phyloP scores from a whole-genome alignment of 2,113 vertebrate species.

The Azemiops feae region DNA sequence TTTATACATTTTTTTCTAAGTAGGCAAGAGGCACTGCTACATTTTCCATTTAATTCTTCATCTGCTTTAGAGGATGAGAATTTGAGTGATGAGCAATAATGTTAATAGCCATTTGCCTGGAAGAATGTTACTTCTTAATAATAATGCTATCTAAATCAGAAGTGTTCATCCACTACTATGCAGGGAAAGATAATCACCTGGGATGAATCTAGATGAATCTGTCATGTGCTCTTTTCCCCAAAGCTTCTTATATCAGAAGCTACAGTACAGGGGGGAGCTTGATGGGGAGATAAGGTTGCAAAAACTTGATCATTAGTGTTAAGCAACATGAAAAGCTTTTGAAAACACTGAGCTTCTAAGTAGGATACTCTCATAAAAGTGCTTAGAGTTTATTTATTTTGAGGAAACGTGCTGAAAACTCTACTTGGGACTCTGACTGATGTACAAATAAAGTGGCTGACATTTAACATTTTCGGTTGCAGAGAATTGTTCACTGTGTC shows the following conservation, averaged over 20 bases:
- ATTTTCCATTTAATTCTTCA: not conserved
- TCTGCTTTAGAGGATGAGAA: not conserved
- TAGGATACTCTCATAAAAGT: not conserved
- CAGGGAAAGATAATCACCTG: not conserved
- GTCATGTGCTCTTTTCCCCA: not conserved
- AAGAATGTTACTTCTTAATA: not conserved
- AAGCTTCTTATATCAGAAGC: not conserved
- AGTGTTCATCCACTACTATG: not conserved
- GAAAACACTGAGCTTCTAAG: not conserved
- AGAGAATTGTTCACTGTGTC: not conserved
- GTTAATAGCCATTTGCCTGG: not conserved
- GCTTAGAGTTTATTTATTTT: not conserved
- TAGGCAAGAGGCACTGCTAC: too few species aligned
- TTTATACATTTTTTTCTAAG: not conserved
- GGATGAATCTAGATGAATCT: not conserved
- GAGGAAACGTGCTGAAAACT: not conserved
- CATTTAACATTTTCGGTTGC: not conserved
- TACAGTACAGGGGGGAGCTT: not conserved
- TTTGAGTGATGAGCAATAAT: too few species aligned
- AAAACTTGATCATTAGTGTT: too few species aligned
- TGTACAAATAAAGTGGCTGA: not conserved
- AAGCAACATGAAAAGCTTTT: not conserved
- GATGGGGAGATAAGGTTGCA: not conserved
- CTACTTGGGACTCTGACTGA: rapidly evolving
- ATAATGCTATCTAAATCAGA: not conserved